Percentiles rank a stretch among this genome's conserved stretches.
phyloP scores from a whole-genome alignment of 53 echinoderm and acorn worm species.

The Arbacia lixula region DNA sequence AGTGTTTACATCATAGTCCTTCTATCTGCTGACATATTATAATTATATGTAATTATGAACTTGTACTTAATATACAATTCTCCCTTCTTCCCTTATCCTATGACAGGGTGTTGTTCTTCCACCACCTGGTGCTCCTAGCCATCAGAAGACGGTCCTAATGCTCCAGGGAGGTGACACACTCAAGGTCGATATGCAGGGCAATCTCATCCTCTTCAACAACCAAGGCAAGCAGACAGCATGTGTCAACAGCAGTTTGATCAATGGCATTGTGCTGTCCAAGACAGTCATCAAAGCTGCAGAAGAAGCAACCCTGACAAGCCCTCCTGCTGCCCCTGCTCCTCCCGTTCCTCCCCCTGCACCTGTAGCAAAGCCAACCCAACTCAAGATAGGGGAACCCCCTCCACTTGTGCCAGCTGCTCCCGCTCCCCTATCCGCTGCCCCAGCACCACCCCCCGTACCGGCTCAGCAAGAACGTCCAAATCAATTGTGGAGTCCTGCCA shows the following conservation, averaged over 20 bases:
- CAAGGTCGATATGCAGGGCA: slow-evolving; percentile 83
- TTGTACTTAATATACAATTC: too few relatives aligned
- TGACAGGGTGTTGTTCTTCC: slow-evolving; percentile 55
- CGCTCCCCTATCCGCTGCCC: slow-evolving; percentile 19
- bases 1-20: too few relatives aligned
- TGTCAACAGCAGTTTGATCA: slow-evolving; percentile 45
- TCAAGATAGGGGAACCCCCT: background rate
- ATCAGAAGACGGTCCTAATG: slow-evolving; percentile 82
- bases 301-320: slow-evolving; percentile 19
- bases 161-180: slow-evolving; percentile 91
- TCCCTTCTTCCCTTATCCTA: background rate
- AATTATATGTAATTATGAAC: too few relatives aligned
- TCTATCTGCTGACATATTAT: too few relatives aligned
- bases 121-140: slow-evolving; percentile 40
- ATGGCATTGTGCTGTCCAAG: slow-evolving; percentile 39
- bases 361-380: background rate
- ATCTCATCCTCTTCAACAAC: slow-evolving; percentile 82
- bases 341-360: background rate
- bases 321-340: background rate
- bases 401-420: slow-evolving; percentile 27
- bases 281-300: slow-evolving; percentile 59
- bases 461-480: background rate
- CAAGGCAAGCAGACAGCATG: slow-evolving; percentile 57
- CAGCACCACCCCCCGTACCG: background rate
- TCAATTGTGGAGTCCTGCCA: background rate